Percentiles rank a stretch among this genome's conserved stretches.
Evolutionary conservation across 2,888 invertebrate species (phyloP).

Genomic region (Mechanitis messenoides): DNA sequence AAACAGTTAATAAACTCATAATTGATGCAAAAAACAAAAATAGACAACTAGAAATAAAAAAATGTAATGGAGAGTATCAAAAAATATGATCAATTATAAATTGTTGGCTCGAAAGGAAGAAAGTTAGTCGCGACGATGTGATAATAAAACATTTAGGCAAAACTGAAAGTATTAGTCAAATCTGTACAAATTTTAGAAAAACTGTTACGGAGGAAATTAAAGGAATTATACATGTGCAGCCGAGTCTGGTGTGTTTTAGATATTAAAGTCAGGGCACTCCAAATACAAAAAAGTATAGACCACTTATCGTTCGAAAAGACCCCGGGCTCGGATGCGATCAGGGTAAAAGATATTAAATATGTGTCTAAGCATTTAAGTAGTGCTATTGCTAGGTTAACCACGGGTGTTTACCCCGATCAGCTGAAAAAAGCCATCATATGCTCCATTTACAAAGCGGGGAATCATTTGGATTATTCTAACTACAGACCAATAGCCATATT

Average conservation of each 20-base stretch:
- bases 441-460: slow-evolving; percentile 20
- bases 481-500: slow-evolving; percentile 24
- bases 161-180: slow-evolving; percentile 2
- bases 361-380: slow-evolving; percentile 9
- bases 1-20: slow-evolving; percentile 22
- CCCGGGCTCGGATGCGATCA: slow-evolving; percentile 13
- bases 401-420: slow-evolving; percentile 13
- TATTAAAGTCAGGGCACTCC: not conserved
- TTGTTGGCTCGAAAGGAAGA: slow-evolving; percentile 18
- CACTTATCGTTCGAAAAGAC: slow-evolving; percentile 8
- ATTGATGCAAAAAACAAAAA: slow-evolving; percentile 19
- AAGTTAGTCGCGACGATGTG: slow-evolving; percentile 14
- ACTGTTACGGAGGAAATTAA: not conserved
- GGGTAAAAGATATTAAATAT: slow-evolving; percentile 19
- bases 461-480: slow-evolving; percentile 17
- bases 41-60: slow-evolving; percentile 14
- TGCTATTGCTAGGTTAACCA: slow-evolving; percentile 18
- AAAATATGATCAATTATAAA: slow-evolving; percentile 22
- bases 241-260: not conserved
- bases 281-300: slow-evolving; percentile 8
- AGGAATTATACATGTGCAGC: not conserved
- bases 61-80: slow-evolving; percentile 15
- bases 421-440: slow-evolving; percentile 19
- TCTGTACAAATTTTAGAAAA: slow-evolving; percentile 9
- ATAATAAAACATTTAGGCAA: slow-evolving; percentile 14